Evolutionary conservation across 1,140 invertebrate species (phyloP), one percentile per base, ranked within the genome.

Genomic region (Trissolcus basalis): DNA sequence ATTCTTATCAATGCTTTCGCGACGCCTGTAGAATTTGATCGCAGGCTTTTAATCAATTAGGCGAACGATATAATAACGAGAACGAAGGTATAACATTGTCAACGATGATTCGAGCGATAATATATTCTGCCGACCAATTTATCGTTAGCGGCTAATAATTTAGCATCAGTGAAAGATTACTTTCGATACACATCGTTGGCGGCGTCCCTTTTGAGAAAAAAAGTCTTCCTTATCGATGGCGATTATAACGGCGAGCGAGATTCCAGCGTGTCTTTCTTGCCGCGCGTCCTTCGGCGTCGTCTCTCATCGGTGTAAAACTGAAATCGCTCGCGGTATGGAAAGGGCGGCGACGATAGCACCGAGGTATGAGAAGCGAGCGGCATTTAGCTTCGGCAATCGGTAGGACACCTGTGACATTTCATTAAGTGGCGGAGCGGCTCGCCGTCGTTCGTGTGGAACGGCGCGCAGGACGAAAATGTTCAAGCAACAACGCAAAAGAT

Each of bases 391-490:
- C 68, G 70, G 82, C 82, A 81, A 87, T 86, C 85, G 81, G 80
- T 83, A 86, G 83, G 85, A 85, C 85, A 88, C 85, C 86, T 86
- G 85, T 87, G 86, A 88, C 86, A 87, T 88, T 87, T 88, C 85
- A 86, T 88, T 87, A 86, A 86, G 81, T 83, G 80, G 78, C 81
- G 74, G 63, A 75, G 60, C 63, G 63, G 61, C 69, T 68, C 49
- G 59, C 43, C 59, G 32, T 73, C 64, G 61, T 58, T 77, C 68
- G 58, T 58, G 61, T 71, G 67, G 72, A 77, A 72, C 72, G 76
- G 49, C 58, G 54, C 50, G 55, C 48, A 49, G 47, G 54, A 70
- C 59, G 69, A 73, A 67, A 72, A 27, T 27, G 19, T 6, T 6
- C 19, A 6, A 70, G 61, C 53, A 67, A 68, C 74, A 39, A 56